These are phyloP conservation scores for Chanos chanos DNA, from an alignment of 2,797 vertebrate species.

Conservation along the genomic window DNA sequence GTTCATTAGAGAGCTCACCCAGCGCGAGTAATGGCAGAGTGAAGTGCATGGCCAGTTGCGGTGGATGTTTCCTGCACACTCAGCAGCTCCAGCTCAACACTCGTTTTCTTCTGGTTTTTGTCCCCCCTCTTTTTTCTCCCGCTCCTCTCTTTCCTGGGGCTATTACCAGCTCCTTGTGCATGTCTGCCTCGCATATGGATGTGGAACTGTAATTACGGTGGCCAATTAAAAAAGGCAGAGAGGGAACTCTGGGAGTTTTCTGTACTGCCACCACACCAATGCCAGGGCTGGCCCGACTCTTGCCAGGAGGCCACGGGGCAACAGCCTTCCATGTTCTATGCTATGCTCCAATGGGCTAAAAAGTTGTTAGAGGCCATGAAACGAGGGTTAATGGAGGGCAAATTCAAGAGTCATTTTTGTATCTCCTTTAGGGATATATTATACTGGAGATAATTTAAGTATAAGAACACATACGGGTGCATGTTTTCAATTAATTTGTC, in stretches of 20 bases:
- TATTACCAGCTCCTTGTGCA: conserved; percentile 43
- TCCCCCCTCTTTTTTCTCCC: neutral
- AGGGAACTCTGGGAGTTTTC: conserved; percentile 23
- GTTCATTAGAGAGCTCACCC: neutral
- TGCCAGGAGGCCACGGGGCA: conserved; percentile 18
- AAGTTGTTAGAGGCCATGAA: no score
- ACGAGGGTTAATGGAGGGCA: no score
- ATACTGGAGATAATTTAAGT: no score
- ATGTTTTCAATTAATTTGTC: no score
- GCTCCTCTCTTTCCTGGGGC: neutral
- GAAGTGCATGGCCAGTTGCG: conserved; percentile 28
- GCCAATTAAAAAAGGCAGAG: conserved; percentile 41
- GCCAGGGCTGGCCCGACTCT: conserved; percentile 29
- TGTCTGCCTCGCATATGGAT: conserved; percentile 55
- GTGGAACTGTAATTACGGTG: conserved; percentile 55
- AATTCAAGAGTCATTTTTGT: no score
- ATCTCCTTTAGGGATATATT: no score
- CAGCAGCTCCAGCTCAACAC: conserved; percentile 44
- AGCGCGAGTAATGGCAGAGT: conserved; percentile 13
- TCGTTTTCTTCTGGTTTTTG: conserved; percentile 42
- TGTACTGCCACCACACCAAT: conserved; percentile 28
- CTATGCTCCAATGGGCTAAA: no score
- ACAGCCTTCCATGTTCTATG: neutral
- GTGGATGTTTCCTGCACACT: conserved; percentile 52
- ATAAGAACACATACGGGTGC: no score